These are phyloP conservation scores for Alloplasta piceator DNA, from an alignment of 2,888 invertebrate genomes.

Conservation along the genomic window DNA sequence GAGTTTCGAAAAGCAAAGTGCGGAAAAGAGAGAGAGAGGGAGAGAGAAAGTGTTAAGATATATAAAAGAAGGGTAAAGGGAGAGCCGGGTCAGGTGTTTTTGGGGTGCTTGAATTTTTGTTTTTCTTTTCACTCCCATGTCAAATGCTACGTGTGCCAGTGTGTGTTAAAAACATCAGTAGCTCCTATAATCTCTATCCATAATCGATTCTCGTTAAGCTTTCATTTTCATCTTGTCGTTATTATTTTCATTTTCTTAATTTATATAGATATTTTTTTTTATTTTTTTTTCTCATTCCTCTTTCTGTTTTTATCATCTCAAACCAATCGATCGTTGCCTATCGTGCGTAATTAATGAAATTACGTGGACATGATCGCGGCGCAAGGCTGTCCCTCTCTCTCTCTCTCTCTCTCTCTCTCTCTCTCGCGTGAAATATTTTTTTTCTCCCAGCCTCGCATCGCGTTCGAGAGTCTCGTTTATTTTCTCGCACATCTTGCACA, in stretches of 20 bases:
- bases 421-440: too few species aligned
- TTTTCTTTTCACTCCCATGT: slow-evolving; percentile 70
- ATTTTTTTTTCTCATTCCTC: slow-evolving; percentile 1
- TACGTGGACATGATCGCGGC: slow-evolving; percentile 31
- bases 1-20: slow-evolving; percentile 17
- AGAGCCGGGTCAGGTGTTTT: slow-evolving; percentile 56
- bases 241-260: too few species aligned
- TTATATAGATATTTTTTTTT: too few species aligned
- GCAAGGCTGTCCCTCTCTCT: not conserved
- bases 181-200: slow-evolving; percentile 61
- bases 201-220: slow-evolving; percentile 59
- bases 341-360: slow-evolving; percentile 50
- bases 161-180: slow-evolving; percentile 57
- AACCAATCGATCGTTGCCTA: slow-evolving; percentile 62
- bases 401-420: too few species aligned
- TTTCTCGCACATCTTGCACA: slow-evolving; percentile 50
- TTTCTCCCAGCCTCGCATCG: slow-evolving; percentile 16
- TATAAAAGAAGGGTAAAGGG: slow-evolving; percentile 26
- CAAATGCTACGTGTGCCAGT: slow-evolving; percentile 65
- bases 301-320: slow-evolving; percentile 26
- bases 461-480: slow-evolving; percentile 35
- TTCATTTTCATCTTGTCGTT: too few species aligned
- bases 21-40: slow-evolving; percentile 16
- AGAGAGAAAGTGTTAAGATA: slow-evolving; percentile 1
- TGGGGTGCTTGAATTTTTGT: slow-evolving; percentile 63